Base-by-base conservation (phyloP, 2,888 invertebrate genomes). In the Scrobipalpa atriplicella region DNA sequence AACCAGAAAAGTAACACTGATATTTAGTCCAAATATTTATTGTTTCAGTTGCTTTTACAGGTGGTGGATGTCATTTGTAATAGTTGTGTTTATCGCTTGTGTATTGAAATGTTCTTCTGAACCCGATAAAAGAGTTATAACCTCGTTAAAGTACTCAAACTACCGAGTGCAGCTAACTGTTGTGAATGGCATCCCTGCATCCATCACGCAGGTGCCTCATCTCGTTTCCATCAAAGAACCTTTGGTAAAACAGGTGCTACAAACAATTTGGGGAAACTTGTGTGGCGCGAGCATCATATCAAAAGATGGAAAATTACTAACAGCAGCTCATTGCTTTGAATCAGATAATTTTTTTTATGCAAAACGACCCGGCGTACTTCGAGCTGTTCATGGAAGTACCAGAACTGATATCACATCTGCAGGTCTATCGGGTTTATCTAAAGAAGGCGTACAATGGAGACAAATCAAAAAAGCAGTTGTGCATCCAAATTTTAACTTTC, bases 311-410 rank as follows among this genome's bases (percentile, higher is more conserved):
- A 58, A 8, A n/a, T 82, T 90, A 0, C 62, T 90, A 0, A 82
- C 89, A 0, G 89, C 90, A 0, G 90, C 89, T 0, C 89, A 90
- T 56, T 90, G 89, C 71, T 90, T 90, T 69, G 90, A 90, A 74
- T 66, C 56, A 0, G 70, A 81, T 8, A n/a, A 79, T 13, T 88
- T 83, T 69, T 79, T 68, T 60, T 85, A 79, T 68, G 65, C 67
- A 0, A 75, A 70, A 39, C 63, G 80, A 9, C 79, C 81, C 0
- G 29, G 69, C 0, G 0, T 65, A 0, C 71, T 89, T 0, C 76
- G 86, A 1, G 66, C 81, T 0, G 84, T 87, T 0, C 88, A 88
- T 0, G 90, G 90, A 0, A 77, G 71, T 29, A 58, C 81, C 0
- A 71, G 69, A 11, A 84, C 77, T 5, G 71, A 73, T 1, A 3